A percentile compares a stretch with the other conserved stretches of the same genome.
These are phyloP conservation scores for Eupeodes luniger DNA, from an alignment of 2,888 invertebrate genomes.

Conservation along the genomic window DNA sequence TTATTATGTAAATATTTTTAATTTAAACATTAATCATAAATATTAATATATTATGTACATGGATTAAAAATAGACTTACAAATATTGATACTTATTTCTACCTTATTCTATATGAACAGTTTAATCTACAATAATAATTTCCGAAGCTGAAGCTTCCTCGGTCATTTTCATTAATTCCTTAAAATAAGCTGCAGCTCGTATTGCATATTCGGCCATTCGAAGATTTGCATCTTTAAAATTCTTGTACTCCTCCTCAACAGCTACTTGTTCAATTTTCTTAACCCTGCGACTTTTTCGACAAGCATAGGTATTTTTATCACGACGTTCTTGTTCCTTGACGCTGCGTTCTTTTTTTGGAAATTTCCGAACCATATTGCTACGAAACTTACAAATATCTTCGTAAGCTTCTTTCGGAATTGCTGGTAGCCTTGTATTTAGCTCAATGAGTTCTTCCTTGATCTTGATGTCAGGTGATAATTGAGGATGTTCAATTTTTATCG, in stretches of 20 bases:
- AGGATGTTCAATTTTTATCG: not conserved
- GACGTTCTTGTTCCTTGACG: constrained; percentile 81
- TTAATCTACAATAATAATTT: constrained; percentile 77
- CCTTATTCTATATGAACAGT: constrained; percentile 25
- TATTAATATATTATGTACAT: too few species aligned
- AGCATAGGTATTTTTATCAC: constrained; percentile 82
- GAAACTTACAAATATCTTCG: constrained; percentile 75
- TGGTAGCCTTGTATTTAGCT: constrained; percentile 31
- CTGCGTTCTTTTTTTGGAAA: constrained; percentile 82
- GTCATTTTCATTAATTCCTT: constrained; percentile 78
- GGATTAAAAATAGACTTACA: too few species aligned
- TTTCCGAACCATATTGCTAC: constrained; percentile 81
- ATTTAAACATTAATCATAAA: too few species aligned
- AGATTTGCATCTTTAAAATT: constrained; percentile 77
- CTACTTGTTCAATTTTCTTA: constrained; percentile 81
- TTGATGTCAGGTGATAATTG: not conserved
- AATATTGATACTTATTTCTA: not conserved
- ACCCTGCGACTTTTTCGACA: constrained; percentile 81
- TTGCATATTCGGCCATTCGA: constrained; percentile 78
- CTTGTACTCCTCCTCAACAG: constrained; percentile 81
- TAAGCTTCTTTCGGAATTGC: constrained; percentile 42
- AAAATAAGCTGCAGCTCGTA: constrained; percentile 79
- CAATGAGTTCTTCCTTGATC: constrained; percentile 53
- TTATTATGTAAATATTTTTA: too few species aligned
- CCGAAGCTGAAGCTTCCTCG: constrained; percentile 3